Conservation (phyloP, 2,113 vertebrate genomes). For the Motacilla tschutschensis region DNA sequence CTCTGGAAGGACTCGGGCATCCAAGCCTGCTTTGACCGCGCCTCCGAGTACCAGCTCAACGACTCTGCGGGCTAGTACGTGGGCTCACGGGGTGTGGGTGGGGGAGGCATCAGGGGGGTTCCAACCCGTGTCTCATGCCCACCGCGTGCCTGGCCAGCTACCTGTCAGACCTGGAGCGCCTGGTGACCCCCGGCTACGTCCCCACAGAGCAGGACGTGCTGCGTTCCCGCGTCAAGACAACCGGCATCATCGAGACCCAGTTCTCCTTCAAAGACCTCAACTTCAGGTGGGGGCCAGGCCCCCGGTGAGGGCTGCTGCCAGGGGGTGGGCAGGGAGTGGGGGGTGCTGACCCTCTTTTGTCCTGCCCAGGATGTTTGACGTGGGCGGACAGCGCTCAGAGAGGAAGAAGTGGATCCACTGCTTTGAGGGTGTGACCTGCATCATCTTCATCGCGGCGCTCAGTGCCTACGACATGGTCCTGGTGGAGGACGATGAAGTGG, state of each 20-base stretch:
- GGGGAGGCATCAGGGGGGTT: no score
- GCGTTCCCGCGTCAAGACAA: constrained; percentile 95
- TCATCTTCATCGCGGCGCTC: constrained; percentile 95
- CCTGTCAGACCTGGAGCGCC: constrained; percentile 88
- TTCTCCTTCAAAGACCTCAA: constrained; percentile 95
- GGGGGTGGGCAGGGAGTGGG: no score
- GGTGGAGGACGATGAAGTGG: constrained; percentile 93
- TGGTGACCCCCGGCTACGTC: constrained; percentile 88
- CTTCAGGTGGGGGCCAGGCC: constrained; percentile 80
- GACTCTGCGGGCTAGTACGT: constrained; percentile 95
- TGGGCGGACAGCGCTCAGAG: constrained; percentile 95
- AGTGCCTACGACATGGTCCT: constrained; percentile 96
- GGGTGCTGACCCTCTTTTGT: background rate
- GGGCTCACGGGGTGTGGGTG: fast-evolving
- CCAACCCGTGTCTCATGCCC: background rate
- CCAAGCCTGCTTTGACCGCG: constrained; percentile 90
- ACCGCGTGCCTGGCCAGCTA: constrained; percentile 69
- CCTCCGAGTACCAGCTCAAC: constrained; percentile 97
- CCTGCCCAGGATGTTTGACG: constrained; percentile 91
- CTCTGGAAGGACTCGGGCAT: constrained; percentile 95
- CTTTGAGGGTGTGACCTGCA: constrained; percentile 96
- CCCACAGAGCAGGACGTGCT: constrained; percentile 96
- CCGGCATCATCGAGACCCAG: constrained; percentile 93
- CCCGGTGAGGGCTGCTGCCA: fast-evolving
- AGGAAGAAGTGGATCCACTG: constrained; percentile 99